phyloP scores from a whole-genome alignment of 1,140 invertebrate species.

The Pseudoatta argentina region DNA sequence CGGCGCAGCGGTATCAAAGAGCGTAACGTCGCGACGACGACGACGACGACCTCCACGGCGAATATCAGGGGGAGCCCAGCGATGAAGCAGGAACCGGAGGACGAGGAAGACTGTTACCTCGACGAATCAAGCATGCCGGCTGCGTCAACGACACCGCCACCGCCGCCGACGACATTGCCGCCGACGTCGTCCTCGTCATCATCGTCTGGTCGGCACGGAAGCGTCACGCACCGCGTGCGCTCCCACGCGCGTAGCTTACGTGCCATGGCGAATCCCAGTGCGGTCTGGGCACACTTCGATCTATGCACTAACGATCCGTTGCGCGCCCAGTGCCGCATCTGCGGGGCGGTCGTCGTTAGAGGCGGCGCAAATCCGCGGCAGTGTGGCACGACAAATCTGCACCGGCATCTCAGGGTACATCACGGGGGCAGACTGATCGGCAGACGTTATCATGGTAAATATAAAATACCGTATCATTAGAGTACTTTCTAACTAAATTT shows the following conservation, averaged over 20 bases:
- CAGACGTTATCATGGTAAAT: slow-evolving; percentile 84
- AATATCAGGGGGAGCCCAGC: slow-evolving; percentile 52
- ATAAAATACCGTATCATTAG: too few species aligned
- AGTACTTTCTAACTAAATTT: too few species aligned
- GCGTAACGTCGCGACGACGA: slow-evolving; percentile 35
- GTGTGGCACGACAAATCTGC: slow-evolving; percentile 85
- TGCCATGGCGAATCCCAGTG: slow-evolving; percentile 85
- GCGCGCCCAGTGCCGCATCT: slow-evolving; percentile 84
- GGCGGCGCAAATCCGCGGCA: slow-evolving; percentile 85
- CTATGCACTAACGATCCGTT: slow-evolving; percentile 84
- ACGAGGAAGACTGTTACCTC: slow-evolving; percentile 80
- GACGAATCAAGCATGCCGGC: slow-evolving; percentile 72
- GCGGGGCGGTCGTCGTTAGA: slow-evolving; percentile 84
- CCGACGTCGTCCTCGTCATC: slow-evolving; percentile 35
- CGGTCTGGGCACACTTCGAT: slow-evolving; percentile 86
- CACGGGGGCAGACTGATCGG: slow-evolving; percentile 85
- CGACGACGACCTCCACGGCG: slow-evolving; percentile 54
- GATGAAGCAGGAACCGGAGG: slow-evolving; percentile 84
- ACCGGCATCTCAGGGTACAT: slow-evolving; percentile 84
- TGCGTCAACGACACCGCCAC: slow-evolving; percentile 48
- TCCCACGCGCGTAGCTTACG: slow-evolving; percentile 83
- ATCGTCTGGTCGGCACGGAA: slow-evolving; percentile 21
- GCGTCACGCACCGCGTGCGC: slow-evolving; percentile 78
- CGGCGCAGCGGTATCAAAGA: background rate
- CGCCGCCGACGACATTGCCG: slow-evolving; percentile 59